These are phyloP conservation scores for Balaenoptera acutorostrata DNA, from an alignment of 2,113 vertebrate genomes.

Conservation along the genomic window DNA sequence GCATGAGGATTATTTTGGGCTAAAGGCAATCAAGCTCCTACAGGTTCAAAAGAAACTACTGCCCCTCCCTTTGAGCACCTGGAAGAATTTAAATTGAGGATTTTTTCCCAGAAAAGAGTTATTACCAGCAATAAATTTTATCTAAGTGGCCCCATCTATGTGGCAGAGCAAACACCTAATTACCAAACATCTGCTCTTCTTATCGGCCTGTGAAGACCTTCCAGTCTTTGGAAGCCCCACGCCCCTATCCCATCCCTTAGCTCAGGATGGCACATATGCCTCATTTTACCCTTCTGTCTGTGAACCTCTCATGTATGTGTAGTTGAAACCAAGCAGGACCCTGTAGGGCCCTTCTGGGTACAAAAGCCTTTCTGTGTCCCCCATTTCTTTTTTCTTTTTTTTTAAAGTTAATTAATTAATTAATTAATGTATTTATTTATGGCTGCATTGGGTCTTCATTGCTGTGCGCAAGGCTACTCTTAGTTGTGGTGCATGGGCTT, in stretches of 20 bases:
- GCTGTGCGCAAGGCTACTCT: too few species aligned
- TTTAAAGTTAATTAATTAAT: too few species aligned
- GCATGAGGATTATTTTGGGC: background rate
- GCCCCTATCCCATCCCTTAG: background rate
- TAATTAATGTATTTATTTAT: too few species aligned
- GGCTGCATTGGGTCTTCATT: too few species aligned
- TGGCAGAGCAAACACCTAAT: background rate
- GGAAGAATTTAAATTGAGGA: background rate
- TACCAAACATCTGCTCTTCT: background rate
- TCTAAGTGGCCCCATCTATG: background rate
- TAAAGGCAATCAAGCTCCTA: background rate
- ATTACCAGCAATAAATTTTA: background rate
- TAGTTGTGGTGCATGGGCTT: fast-evolving
- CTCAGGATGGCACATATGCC: background rate
- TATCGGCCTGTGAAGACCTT: background rate
- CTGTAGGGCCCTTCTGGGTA: background rate
- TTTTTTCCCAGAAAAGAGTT: background rate
- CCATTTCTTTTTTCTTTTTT: too few species aligned
- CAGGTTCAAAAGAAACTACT: background rate
- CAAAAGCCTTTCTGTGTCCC: background rate
- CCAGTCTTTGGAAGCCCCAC: background rate
- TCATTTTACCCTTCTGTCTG: background rate
- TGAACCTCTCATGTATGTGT: background rate
- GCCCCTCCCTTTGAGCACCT: background rate
- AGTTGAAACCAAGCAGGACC: background rate